Conservation (phyloP, 2,888 invertebrate genomes). For the Notodonta ziczac region DNA sequence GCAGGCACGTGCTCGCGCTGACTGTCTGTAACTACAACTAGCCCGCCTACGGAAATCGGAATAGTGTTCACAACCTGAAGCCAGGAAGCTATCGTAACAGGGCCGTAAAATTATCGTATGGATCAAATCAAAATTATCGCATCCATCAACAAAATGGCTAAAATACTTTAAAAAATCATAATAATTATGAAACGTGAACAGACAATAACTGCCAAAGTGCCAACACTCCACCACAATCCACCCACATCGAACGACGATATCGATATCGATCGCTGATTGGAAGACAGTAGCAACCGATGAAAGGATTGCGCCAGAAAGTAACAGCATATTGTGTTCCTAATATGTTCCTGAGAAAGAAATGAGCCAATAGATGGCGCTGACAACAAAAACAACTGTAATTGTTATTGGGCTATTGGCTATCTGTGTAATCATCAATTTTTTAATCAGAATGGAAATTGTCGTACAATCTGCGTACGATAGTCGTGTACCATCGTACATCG, state of each 20-base stretch:
- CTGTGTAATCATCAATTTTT: neutral
- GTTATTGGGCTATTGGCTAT: neutral
- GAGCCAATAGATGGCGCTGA: neutral
- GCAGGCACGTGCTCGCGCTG: too few species aligned
- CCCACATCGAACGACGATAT: too few species aligned
- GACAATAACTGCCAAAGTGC: neutral
- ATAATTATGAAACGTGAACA: neutral
- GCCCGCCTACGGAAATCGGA: too few species aligned
- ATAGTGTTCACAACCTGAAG: constrained; percentile 6
- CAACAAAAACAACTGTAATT: neutral
- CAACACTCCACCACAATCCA: too few species aligned
- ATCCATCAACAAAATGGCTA: neutral
- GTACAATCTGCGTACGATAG: constrained; percentile 6
- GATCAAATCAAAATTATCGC: constrained; percentile 3
- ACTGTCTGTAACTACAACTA: too few species aligned
- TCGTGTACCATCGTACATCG: constrained; percentile 4
- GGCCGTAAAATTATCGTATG: constrained; percentile 3
- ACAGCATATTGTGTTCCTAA: too few species aligned
- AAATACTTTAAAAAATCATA: neutral
- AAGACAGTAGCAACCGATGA: neutral
- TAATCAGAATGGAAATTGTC: neutral
- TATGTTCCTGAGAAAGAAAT: neutral
- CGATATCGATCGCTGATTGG: neutral
- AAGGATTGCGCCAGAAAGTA: neutral
- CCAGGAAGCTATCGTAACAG: neutral